phyloP scores from a whole-genome alignment of 2,888 invertebrate species.

The Troglohyphantes excavatus region DNA sequence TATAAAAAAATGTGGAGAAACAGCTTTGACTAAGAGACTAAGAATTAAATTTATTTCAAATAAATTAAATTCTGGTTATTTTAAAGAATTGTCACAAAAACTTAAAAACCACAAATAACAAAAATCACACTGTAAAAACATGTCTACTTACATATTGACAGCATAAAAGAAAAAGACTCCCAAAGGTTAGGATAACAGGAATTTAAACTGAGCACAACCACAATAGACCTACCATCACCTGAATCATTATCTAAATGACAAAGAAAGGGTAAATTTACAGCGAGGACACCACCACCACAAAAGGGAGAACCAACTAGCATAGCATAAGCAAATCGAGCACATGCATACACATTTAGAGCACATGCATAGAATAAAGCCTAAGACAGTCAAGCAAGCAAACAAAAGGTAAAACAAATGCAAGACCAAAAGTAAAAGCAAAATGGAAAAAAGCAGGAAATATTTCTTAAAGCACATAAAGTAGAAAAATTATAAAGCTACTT shows the following conservation, averaged over 20 bases:
- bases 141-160: neutral
- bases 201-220: slow-evolving; percentile 62
- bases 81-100: too few relatives aligned
- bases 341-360: neutral
- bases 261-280: slow-evolving; percentile 20
- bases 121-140: too few relatives aligned
- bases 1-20: too few relatives aligned
- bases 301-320: slow-evolving; percentile 6
- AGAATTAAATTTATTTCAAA: too few relatives aligned
- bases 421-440: neutral
- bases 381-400: slow-evolving; percentile 11
- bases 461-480: too few relatives aligned
- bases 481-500: neutral
- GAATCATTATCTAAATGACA: slow-evolving; percentile 14
- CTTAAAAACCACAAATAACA: too few relatives aligned
- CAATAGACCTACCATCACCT: slow-evolving; percentile 55
- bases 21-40: too few relatives aligned
- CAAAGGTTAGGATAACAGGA: slow-evolving; percentile 4
- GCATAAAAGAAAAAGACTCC: slow-evolving; percentile 4
- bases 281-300: slow-evolving; percentile 65
- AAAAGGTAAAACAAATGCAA: neutral
- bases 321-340: neutral
- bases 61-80: too few relatives aligned
- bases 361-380: slow-evolving; percentile 20
- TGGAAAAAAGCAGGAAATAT: neutral